Evolutionary conservation across 2,888 invertebrate species (phyloP), one percentile per base, ranked within the genome.

Genomic region (Strigamia transsilvanica): DNA sequence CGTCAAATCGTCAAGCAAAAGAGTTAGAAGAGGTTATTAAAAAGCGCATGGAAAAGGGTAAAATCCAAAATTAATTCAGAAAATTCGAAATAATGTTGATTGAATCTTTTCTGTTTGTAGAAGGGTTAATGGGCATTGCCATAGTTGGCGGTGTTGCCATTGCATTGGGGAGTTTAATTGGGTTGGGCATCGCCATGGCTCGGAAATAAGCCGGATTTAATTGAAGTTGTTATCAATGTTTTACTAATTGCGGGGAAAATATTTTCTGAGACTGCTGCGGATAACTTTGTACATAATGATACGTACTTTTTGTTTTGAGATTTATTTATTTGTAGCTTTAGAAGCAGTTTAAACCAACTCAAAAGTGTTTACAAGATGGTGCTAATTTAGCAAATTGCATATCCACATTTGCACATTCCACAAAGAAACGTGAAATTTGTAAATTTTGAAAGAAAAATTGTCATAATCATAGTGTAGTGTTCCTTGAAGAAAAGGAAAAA

Each of bases 1-100:
- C 94, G 0, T 92, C 92, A 73, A 99, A 99, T 89, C 93, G 94
- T 85, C 98, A 99, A 90, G 96, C 95, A 0, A 89, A 93, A 84
- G 90, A 92, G 83, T 90, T 95, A 84, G 92, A 97, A 91, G 91
- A 92, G 84, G 91, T 93, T 84, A 94, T 98, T 82, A 94, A 94
- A 88, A 94, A 95, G 87, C 93, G 94, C 87, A 94, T 96, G 94
- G 94, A 95, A 87, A 95, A 94, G 89, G 92, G 92, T 91, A 84
- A 85, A 41, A 27, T 2, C 3, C 3, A 2, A 27, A 27, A 27
- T 27, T 1, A 27, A 27, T 27, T 27, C 1, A 27, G 27, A 27
- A 27, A 27, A 27, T 27, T 1, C 3, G 3, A 27, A 27, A 27
- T n/a, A n/a, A 34, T 34, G 10, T 34, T 13, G 18, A 51, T 18